Evolutionary conservation across 2,888 invertebrate genomes (phyloP), one percentile per base, ranked within the genome.

Genomic region (Agrotis ipsilon): DNA sequence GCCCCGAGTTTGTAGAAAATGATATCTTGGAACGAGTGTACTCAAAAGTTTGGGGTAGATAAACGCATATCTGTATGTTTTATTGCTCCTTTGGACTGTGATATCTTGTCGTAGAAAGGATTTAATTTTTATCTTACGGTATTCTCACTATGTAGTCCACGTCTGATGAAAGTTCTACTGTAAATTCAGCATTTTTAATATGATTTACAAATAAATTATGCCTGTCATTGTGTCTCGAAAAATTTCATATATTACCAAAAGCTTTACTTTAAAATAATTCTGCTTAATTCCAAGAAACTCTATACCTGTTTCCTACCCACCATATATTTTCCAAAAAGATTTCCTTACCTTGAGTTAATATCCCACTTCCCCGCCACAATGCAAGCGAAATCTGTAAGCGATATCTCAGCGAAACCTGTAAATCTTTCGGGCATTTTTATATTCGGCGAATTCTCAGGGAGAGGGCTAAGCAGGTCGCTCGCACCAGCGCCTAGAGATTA

Each of bases 401-500:
- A 91, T 93, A 95, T 95, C 94, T 91, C 90, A 86, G 82, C 86
- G 85, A 89, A 94, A 93, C 96, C 94, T 95, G 96, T 96, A 96
- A 96, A 96, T 96, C 96, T 96, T 94, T 87, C 90, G 92, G 91
- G 91, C 94, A 94, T 95, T 95, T 96, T 95, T 96, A 95, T 95
- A 94, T 95, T 94, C 95, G 92, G 90, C 85, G 87, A 89, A 87
- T 87, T 90, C 90, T 90, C 92, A 93, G 91, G 92, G 89, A 89
- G 91, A 92, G 89, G 93, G 94, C 94, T 95, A 94, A 96, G 96
- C 94, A 94, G 92, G 94, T 94, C 89, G 90, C 90, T 94, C 89
- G 91, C 90, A 88, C 94, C 94, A 92, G 94, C 95, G 94, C 94
- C 95, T 94, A 69, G 92, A 97, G 97, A 97, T 97, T 97, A 97